Evolutionary conservation across 1,140 invertebrate species (phyloP), one percentile per base, ranked within the genome.

Genomic region (Solen grandis): DNA sequence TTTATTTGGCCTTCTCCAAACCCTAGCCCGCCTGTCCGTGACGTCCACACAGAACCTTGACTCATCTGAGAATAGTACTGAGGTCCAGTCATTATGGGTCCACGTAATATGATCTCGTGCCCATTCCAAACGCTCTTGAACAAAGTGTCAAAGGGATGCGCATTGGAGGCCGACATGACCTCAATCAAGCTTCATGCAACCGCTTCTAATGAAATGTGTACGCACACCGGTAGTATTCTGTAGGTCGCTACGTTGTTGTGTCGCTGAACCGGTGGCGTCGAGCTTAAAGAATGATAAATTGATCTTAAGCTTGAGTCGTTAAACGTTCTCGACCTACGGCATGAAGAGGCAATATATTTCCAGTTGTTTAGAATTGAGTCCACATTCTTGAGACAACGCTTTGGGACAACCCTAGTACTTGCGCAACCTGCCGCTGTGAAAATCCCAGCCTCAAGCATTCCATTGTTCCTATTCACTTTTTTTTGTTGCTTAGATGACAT

Each of bases 81-180:
- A 22, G 54, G n/a, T n/a, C n/a, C n/a, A n/a, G n/a, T n/a, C n/a
- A n/a, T n/a, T n/a, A n/a, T n/a, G n/a, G n/a, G n/a, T 55, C 54
- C 54, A 55, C 27, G 54, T 50, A 19, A 13, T 19, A 50, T 55
- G 54, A 55, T 19, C 27, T 27, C 27, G 54, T 27, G 27, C 54
- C 54, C 54, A 55, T 55, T 55, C 19, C 54, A 55, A 55, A 55
- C 54, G 19, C 19, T 55, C 54, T 55, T 55, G 54, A 55, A 55
- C 27, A 55, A 22, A 27, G n/a, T 27, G 27, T 22, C 27, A n/a
- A n/a, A n/a, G n/a, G 54, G 54, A 19, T 22, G n/a, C 19, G 4
- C n/a, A n/a, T n/a, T n/a, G n/a, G n/a, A n/a, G n/a, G n/a, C n/a
- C n/a, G n/a, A n/a, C n/a, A n/a, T 19, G 27, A 5, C 27, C 27